phyloP scores from a whole-genome alignment of 2,888 invertebrate genomes.

The Pristionchus maxplancki region DNA sequence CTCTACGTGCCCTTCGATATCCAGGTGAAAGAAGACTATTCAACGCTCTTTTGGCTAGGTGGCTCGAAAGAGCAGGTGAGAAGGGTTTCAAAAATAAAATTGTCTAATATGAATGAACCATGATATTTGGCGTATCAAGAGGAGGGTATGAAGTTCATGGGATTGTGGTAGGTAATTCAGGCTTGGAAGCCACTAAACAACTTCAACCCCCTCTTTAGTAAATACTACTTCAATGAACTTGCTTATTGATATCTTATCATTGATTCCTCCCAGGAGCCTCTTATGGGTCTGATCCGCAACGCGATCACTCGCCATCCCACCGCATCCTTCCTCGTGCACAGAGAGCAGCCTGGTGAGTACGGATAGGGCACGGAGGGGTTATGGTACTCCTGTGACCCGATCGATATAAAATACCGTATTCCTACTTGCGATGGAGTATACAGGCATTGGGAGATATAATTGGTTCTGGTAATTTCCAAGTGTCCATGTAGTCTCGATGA shows the following conservation, averaged over 20 bases:
- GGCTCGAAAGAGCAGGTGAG: background rate
- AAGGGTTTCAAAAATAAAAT: background rate
- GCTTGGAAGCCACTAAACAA: too few species aligned
- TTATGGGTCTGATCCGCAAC: slow-evolving; percentile 90
- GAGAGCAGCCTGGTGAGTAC: slow-evolving; percentile 55
- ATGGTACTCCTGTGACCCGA: too few species aligned
- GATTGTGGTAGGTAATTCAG: too few species aligned
- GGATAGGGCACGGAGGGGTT: too few species aligned
- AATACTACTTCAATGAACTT: too few species aligned
- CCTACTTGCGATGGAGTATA: too few species aligned
- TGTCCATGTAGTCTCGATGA: background rate
- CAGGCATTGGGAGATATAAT: too few species aligned
- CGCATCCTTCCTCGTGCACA: slow-evolving; percentile 79
- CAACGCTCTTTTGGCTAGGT: too few species aligned
- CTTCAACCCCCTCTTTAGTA: background rate
- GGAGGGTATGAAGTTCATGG: too few species aligned
- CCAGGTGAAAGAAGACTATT: slow-evolving; percentile 82
- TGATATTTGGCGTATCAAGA: too few species aligned
- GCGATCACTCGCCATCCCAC: slow-evolving; percentile 89
- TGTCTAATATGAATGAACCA: too few species aligned
- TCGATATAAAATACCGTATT: background rate
- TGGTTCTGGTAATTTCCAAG: too few species aligned
- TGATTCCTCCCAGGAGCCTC: slow-evolving; percentile 79
- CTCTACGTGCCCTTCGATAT: slow-evolving; percentile 87
- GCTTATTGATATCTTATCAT: background rate